Evolutionary conservation across 2,797 vertebrate genomes (phyloP).

Genomic region (Petrocephalus sullivani): DNA sequence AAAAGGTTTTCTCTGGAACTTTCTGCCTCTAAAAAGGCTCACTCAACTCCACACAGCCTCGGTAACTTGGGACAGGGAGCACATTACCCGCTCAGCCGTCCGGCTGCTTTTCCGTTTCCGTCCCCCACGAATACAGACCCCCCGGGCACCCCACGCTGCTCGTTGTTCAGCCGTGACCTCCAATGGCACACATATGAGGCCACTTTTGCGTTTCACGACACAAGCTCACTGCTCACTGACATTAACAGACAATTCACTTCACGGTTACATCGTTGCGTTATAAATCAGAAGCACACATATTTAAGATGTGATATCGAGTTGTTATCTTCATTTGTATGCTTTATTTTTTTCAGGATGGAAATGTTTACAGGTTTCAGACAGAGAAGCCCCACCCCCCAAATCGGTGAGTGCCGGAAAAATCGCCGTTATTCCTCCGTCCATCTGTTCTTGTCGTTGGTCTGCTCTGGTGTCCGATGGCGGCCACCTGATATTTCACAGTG

Average conservation of each 20-base stretch:
- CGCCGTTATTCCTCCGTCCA: background rate
- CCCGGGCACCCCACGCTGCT: background rate
- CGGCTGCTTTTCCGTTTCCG: background rate
- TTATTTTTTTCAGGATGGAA: background rate
- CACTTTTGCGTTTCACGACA: background rate
- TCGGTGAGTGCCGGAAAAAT: background rate
- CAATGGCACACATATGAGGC: background rate
- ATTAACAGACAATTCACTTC: background rate
- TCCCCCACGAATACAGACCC: background rate
- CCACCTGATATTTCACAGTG: background rate
- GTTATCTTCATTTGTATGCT: background rate
- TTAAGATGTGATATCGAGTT: background rate
- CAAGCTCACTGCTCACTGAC: background rate
- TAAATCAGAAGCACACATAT: background rate
- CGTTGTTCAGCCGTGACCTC: background rate
- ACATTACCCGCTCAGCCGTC: background rate
- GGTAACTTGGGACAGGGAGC: background rate
- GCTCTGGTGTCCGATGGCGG: background rate
- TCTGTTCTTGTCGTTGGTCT: background rate
- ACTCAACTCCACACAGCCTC: background rate
- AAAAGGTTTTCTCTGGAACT: background rate
- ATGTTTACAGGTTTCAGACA: background rate
- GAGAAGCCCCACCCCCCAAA: background rate
- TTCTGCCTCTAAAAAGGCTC: background rate
- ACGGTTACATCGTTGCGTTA: background rate